phyloP scores from a whole-genome alignment of 2,888 invertebrate species.

The Folsomia manolachei region DNA sequence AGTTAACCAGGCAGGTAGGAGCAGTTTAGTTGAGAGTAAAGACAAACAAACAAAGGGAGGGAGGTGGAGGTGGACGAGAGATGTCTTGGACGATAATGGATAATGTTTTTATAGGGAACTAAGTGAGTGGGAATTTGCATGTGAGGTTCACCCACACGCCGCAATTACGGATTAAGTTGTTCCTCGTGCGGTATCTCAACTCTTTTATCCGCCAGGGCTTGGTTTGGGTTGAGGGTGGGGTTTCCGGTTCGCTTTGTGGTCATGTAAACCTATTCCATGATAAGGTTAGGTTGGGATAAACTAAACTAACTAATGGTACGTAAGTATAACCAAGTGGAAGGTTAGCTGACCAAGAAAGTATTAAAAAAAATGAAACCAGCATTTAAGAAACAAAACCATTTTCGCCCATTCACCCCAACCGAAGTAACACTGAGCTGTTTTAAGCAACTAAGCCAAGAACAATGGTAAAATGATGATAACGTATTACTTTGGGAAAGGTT shows the following conservation, averaged over 20 bases:
- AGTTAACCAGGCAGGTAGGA: no score
- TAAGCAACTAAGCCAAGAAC: no score
- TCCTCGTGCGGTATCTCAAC: background rate
- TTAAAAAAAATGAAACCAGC: no score
- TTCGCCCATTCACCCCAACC: background rate
- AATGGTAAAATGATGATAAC: background rate
- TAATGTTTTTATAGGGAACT: background rate
- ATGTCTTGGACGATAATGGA: background rate
- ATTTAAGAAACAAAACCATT: no score
- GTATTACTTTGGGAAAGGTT: no score
- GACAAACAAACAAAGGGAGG: background rate
- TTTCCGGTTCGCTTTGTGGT: conserved; percentile 1
- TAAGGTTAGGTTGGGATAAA: background rate
- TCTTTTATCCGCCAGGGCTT: background rate
- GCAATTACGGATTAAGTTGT: conserved; percentile 10
- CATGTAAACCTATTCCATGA: background rate
- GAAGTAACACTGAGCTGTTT: background rate
- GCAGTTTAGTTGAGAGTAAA: no score
- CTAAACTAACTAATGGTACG: background rate
- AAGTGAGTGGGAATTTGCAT: background rate
- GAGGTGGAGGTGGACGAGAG: background rate
- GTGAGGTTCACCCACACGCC: background rate
- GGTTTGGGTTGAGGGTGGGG: background rate
- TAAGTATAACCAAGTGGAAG: background rate
- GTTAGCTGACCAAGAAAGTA: no score